Evolutionary conservation across 2,888 invertebrate species (phyloP).

Genomic region (Brachyptera risi): DNA sequence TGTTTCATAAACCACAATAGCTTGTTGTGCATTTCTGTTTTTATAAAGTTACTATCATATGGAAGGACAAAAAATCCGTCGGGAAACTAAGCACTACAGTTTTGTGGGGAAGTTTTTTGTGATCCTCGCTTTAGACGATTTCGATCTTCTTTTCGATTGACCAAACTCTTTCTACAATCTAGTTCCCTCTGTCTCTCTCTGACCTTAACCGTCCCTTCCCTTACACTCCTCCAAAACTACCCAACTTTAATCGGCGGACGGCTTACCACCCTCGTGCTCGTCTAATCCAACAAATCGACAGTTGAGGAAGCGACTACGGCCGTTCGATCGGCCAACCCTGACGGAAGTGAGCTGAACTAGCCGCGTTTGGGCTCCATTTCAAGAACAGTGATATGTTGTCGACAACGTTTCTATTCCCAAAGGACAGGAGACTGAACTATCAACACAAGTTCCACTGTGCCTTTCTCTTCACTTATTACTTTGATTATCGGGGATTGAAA

Average conservation of each 20-base stretch:
- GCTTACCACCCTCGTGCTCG: conserved; percentile 7
- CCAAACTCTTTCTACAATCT: conserved; percentile 4
- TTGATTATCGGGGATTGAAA: no score
- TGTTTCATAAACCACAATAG: conserved; percentile 9
- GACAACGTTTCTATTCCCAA: no score
- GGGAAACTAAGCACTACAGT: background rate
- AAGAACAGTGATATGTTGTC: no score
- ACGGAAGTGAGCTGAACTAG: no score
- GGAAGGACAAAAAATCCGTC: background rate
- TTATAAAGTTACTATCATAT: conserved; percentile 9
- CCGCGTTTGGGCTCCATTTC: no score
- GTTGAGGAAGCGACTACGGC: background rate
- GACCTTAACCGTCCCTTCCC: background rate
- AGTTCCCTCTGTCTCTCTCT: background rate
- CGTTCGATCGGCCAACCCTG: background rate
- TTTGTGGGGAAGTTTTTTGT: background rate
- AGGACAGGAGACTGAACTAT: no score
- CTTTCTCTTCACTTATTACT: no score
- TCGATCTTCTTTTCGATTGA: conserved; percentile 1
- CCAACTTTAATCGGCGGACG: conserved; percentile 11
- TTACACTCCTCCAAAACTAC: background rate
- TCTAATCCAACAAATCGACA: conserved; percentile 7
- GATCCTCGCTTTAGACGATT: background rate
- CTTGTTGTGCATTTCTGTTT: conserved; percentile 9
- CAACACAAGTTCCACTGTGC: no score